Evolutionary conservation across 2,797 vertebrate genomes (phyloP).

Genomic region (Leptoclinus maculatus): DNA sequence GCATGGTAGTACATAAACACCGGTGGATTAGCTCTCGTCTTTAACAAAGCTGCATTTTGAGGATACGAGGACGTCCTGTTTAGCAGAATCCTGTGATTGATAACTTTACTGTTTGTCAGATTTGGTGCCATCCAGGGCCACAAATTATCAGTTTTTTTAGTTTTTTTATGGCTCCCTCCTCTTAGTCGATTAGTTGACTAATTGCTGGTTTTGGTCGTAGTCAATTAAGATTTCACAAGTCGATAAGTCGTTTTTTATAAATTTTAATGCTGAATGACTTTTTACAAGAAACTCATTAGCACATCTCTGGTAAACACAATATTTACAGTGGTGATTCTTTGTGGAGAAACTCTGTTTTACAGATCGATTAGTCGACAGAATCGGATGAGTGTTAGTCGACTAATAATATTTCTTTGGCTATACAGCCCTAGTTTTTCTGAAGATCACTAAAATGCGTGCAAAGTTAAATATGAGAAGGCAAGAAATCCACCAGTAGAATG

Average conservation of each 20-base stretch:
- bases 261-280: background rate
- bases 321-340: background rate
- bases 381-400: no score
- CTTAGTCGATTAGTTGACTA: background rate
- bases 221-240: background rate
- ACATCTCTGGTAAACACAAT: background rate
- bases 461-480: no score
- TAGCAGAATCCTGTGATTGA: conserved; percentile 18
- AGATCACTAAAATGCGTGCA: no score
- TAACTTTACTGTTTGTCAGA: conserved; percentile 3
- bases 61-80: conserved; percentile 7
- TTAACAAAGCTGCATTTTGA: conserved; percentile 30
- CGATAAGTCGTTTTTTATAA: background rate
- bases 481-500: no score
- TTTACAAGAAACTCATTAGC: background rate
- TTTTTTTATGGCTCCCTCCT: background rate
- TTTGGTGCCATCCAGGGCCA: background rate
- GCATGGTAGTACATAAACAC: conserved; percentile 48
- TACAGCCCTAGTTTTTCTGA: no score
- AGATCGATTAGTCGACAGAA: no score
- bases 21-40: conserved; percentile 37
- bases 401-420: no score
- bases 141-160: background rate
- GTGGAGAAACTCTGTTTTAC: background rate
- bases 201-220: background rate